Evolutionary conservation across 2,797 vertebrate genomes (phyloP), one percentile per base, ranked within the genome.

Genomic region (Sus cebifrons): DNA sequence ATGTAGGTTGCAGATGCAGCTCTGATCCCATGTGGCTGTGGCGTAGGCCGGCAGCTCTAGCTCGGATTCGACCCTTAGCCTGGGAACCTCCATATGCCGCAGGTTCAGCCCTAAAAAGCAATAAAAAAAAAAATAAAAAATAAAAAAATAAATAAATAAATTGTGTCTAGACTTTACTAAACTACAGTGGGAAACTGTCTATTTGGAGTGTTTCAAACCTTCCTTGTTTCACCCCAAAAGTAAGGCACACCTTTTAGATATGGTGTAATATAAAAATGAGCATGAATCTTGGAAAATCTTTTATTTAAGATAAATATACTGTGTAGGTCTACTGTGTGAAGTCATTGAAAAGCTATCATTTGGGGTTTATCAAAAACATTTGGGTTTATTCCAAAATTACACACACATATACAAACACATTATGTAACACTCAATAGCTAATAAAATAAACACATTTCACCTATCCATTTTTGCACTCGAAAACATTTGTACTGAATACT

Each of bases 401-500:
- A n/a, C 52, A 82, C 5, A 67, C 1, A 70, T 9, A 87, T 18
- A 60, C 1, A 83, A 3, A 25, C 27, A 58, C 20, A 58, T 60
- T 83, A 70, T 75, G 3, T 58, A 60, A 81, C 20, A 86, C 3
- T 56, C 49, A 92, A 70, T 64, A 86, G 25, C 73, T 75, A 75
- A 65, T 73, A 14, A 65, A 95, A 71, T 60, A 94, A 95, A 86
- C 36, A 74, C 14, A 29, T 92, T 89, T 84, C 90, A 75, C 16
- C 36, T 87, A 77, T 1, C 40, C 25, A 44, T 58, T 84, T 92
- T 94, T 74, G 6, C 4, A 17, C 21, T 75, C n/a, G 83, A 79
- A 89, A 73, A 27, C 9, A 40, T 86, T 91, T 60, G 23, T 74
- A 58, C 18, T 78, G 15, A 12, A 65, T 49, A 70, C 4, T 68